Percentiles rank a stretch among this genome's conserved stretches.
Conservation (phyloP, 2,888 invertebrate genomes). For the Monochamus alternatus region DNA sequence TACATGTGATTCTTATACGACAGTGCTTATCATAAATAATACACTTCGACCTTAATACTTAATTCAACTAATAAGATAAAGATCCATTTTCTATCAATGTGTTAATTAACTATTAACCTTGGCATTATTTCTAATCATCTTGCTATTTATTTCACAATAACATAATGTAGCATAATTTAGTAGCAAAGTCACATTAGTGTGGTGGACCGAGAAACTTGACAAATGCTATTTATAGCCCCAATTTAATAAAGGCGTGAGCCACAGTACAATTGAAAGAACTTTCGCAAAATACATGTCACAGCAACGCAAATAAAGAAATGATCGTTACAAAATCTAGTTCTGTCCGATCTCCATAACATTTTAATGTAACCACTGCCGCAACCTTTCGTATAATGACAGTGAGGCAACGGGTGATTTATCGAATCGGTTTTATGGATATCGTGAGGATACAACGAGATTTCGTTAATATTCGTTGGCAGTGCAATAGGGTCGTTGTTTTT, state of each 20-base stretch:
- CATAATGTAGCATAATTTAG: neutral
- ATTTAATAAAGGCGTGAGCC: neutral
- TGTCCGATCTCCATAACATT: neutral
- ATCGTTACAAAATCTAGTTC: conserved; percentile 16
- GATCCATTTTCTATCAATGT: no score
- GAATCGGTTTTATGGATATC: neutral
- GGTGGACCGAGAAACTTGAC: neutral
- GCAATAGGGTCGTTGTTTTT: no score
- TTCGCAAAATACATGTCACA: conserved; percentile 22
- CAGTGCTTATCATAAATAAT: no score
- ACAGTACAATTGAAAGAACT: neutral
- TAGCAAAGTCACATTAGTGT: neutral
- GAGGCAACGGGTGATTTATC: conserved; percentile 17
- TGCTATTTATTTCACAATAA: neutral
- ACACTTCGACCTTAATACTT: no score
- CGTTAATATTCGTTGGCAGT: no score
- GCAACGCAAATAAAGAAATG: conserved; percentile 13
- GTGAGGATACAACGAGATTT: no score
- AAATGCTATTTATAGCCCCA: neutral
- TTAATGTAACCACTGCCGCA: neutral
- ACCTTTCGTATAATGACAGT: conserved; percentile 11
- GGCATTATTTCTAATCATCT: neutral
- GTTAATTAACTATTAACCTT: neutral
- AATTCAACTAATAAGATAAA: no score
- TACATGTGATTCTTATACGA: no score